Evolutionary conservation across 2,888 invertebrate genomes (phyloP).

Genomic region (Pristionchus mayeri): DNA sequence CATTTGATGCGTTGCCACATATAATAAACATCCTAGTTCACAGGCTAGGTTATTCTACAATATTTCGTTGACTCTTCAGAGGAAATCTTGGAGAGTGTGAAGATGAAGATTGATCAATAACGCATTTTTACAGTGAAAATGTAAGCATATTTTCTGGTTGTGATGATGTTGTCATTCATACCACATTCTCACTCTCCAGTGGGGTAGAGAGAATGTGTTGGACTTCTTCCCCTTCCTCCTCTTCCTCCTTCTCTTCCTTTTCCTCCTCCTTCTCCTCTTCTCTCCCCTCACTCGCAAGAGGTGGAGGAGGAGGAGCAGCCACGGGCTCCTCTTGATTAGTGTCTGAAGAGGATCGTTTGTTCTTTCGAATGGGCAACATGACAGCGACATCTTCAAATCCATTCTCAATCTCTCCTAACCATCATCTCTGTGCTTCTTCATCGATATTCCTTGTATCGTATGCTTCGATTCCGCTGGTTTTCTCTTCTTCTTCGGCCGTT

Average conservation of each 20-base stretch:
- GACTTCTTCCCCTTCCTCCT: background rate
- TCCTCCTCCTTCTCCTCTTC: background rate
- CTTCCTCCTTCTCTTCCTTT: background rate
- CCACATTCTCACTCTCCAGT: slow-evolving; percentile 17
- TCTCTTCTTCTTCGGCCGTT: slow-evolving; percentile 1
- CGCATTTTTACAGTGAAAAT: too few relatives aligned
- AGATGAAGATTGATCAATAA: too few relatives aligned
- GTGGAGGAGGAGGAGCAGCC: slow-evolving; percentile 23
- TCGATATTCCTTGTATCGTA: background rate
- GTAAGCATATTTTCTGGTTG: too few relatives aligned
- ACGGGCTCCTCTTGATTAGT: slow-evolving; percentile 21
- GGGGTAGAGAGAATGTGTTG: background rate
- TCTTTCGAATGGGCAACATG: background rate
- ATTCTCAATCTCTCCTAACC: background rate
- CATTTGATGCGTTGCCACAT: too few relatives aligned
- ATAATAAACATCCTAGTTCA: too few relatives aligned
- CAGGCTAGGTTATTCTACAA: too few relatives aligned
- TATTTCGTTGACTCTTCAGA: too few relatives aligned
- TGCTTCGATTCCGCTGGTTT: slow-evolving; percentile 7
- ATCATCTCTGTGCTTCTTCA: slow-evolving; percentile 32
- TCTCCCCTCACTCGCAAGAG: background rate
- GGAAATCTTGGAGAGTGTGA: too few relatives aligned
- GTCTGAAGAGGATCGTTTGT: background rate
- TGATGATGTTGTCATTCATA: too few relatives aligned
- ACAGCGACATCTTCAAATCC: too few relatives aligned